Evolutionary conservation across 64 coral and sea anemone species (phyloP).

Genomic region (Astreopora myriophthalma): DNA sequence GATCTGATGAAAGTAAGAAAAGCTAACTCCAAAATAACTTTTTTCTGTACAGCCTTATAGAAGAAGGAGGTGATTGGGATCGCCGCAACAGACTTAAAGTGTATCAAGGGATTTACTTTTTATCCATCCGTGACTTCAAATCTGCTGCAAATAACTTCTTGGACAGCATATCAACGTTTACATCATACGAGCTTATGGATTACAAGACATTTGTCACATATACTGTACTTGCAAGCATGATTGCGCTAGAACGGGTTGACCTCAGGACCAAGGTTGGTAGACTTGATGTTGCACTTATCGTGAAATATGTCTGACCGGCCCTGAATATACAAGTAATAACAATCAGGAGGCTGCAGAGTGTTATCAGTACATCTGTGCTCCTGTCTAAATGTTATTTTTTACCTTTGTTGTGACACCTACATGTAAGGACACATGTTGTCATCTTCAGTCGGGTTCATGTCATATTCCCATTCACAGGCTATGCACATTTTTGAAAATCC

Average conservation of each 20-base stretch:
- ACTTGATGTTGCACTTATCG: neutral
- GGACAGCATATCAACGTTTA: conserved; percentile 98
- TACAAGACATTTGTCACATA: conserved; percentile 97
- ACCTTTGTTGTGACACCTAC: too few species aligned
- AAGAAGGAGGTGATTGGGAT: conserved; percentile 99
- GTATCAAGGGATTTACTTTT: conserved; percentile 94
- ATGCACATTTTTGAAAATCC: too few species aligned
- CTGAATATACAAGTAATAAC: too few species aligned
- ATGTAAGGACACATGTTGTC: too few species aligned
- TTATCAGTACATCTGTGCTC: too few species aligned
- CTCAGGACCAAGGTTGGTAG: conserved; percentile 80
- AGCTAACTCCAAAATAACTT: conserved; percentile 4
- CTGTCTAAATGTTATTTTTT: too few species aligned
- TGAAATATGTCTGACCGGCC: too few species aligned
- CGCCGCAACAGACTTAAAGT: conserved; percentile 94
- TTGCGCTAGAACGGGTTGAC: conserved; percentile 91
- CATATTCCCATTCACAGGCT: too few species aligned
- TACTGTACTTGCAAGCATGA: conserved; percentile 88
- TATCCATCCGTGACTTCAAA: conserved; percentile 99
- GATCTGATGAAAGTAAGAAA: too few species aligned
- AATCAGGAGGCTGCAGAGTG: too few species aligned
- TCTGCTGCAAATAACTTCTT: conserved; percentile 92
- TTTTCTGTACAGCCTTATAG: conserved; percentile 75
- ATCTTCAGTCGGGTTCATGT: too few species aligned
- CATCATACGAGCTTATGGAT: conserved; percentile 99